Conservation (phyloP, 2,797 vertebrate genomes). For the Hylomyscus alleni region DNA sequence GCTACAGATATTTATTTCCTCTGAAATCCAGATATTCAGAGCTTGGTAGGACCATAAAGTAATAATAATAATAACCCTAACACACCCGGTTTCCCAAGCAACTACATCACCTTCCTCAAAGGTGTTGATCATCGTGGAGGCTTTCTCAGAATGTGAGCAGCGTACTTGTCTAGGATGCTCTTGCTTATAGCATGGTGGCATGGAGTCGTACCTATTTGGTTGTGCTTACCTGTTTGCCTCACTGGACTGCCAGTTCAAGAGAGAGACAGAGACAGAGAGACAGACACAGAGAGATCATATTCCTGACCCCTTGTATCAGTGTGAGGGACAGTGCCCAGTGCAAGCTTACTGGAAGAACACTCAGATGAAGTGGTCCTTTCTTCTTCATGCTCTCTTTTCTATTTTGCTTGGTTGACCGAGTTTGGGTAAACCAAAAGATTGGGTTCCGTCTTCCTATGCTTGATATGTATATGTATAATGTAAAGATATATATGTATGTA, state of each 20-base stretch:
- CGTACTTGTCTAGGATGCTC: background rate
- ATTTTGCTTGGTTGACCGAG: background rate
- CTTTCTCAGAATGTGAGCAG: background rate
- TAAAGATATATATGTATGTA: too few species aligned
- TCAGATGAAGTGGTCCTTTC: background rate
- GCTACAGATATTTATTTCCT: conserved; percentile 9
- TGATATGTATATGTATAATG: too few species aligned
- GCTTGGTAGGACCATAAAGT: background rate
- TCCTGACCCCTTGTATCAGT: background rate
- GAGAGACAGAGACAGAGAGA: background rate
- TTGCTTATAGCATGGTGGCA: background rate
- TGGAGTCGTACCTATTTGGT: background rate
- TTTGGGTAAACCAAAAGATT: conserved; percentile 38
- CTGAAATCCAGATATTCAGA: background rate
- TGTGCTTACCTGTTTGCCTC: background rate
- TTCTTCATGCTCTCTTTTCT: background rate
- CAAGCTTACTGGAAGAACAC: background rate
- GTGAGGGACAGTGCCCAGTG: background rate
- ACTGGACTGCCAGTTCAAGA: background rate
- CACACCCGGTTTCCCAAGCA: background rate
- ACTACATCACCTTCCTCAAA: background rate
- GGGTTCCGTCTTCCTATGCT: background rate
- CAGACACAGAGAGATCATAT: background rate
- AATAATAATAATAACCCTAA: background rate
- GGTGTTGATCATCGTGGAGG: background rate